Conservation (phyloP, 2,888 invertebrate genomes). For the Galerucella pusilla region DNA sequence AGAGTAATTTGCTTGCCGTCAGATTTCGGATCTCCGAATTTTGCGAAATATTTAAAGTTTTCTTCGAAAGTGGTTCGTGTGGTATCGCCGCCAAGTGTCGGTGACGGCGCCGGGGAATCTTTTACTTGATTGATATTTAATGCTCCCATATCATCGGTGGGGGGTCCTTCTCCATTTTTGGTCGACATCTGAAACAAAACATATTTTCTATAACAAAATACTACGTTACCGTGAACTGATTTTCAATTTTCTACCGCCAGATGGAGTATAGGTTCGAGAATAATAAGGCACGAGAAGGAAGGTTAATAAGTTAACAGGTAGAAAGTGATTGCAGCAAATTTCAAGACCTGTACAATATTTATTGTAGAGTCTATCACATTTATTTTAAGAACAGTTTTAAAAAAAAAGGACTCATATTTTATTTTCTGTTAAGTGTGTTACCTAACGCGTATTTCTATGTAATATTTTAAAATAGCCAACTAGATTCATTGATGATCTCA, state of each 20-base stretch:
- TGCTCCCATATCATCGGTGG: slow-evolving; percentile 66
- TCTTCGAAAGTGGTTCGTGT: slow-evolving; percentile 68
- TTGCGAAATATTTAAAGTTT: slow-evolving; percentile 85
- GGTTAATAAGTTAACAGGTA: too few species aligned
- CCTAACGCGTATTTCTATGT: not conserved
- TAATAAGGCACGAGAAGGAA: too few species aligned
- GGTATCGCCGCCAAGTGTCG: slow-evolving; percentile 18
- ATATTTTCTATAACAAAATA: not conserved
- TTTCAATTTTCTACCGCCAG: too few species aligned
- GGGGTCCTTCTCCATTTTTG: slow-evolving; percentile 46
- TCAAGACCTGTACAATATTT: not conserved
- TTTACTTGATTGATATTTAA: slow-evolving; percentile 69
- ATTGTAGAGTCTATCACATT: not conserved
- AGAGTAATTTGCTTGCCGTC: slow-evolving; percentile 88
- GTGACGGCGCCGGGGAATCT: slow-evolving; percentile 47
- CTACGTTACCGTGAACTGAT: not conserved
- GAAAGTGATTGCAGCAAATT: not conserved
- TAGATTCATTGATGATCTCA: not conserved
- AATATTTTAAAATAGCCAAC: slow-evolving; percentile 6
- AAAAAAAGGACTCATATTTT: not conserved
- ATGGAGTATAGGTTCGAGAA: too few species aligned
- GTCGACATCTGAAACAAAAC: slow-evolving; percentile 41
- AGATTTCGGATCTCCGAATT: slow-evolving; percentile 90
- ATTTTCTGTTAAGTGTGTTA: not conserved
- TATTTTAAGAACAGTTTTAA: not conserved